A percentile compares a stretch with the other conserved stretches of the same genome.
Evolutionary conservation across 2,113 vertebrate genomes (phyloP).

Genomic region (Lathamus discolor): DNA sequence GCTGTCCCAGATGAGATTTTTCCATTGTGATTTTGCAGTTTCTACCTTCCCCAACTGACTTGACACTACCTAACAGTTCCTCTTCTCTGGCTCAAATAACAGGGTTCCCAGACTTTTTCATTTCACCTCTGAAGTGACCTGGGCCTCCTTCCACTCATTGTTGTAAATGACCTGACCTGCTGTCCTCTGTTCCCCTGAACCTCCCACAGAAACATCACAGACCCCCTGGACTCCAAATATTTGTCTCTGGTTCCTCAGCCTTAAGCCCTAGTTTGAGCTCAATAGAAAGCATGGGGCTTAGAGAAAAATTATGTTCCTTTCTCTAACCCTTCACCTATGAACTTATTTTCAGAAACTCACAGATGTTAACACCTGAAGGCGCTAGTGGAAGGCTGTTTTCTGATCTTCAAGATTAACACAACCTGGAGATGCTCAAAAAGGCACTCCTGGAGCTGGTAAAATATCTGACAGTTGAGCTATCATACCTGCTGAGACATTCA

Average conservation of each 20-base stretch:
- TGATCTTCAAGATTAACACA: not conserved
- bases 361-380: not conserved
- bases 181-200: not conserved
- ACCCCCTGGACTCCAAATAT: not conserved
- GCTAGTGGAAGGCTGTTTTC: not conserved
- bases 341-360: not conserved
- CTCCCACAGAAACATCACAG: not conserved
- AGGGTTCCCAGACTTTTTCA: fast-evolving
- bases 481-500: not conserved
- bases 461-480: not conserved
- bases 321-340: fast-evolving
- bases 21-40: not conserved
- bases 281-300: fast-evolving
- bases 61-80: not conserved
- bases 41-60: not conserved
- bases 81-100: not conserved
- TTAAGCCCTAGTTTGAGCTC: not conserved
- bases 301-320: not conserved
- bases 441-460: not conserved
- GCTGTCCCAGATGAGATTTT: not conserved
- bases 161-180: fast-evolving
- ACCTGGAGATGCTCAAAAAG: not conserved
- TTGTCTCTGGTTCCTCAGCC: not conserved
- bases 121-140: not conserved
- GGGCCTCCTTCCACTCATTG: not conserved